phyloP scores from a whole-genome alignment of 2,113 vertebrate genomes.

The Hemibagrus wyckioides region DNA sequence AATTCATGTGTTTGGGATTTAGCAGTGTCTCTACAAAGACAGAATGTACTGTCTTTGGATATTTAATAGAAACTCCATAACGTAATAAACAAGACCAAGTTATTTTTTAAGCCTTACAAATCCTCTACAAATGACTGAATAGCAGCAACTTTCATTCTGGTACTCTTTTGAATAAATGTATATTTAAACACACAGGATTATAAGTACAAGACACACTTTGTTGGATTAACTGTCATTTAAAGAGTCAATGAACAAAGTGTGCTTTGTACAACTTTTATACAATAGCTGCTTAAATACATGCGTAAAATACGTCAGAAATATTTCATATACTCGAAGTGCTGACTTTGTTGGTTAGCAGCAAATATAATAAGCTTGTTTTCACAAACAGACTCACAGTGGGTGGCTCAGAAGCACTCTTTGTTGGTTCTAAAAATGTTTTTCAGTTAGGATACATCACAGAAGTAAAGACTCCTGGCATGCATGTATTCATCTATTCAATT shows the following conservation, averaged over 20 bases:
- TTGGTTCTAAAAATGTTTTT: not conserved
- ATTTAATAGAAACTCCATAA: not conserved
- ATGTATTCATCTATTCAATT: not conserved
- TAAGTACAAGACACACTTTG: conserved; percentile 2
- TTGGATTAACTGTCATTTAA: conserved; percentile 8
- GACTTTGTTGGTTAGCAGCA: conserved; percentile 20
- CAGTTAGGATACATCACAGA: not conserved
- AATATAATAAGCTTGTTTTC: conserved; percentile 3
- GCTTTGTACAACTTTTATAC: conserved; percentile 3
- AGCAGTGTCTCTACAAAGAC: not conserved
- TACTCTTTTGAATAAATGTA: conserved; percentile 11
- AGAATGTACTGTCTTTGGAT: not conserved
- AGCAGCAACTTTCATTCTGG: not conserved
- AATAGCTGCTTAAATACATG: conserved; percentile 11
- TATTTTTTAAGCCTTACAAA: not conserved
- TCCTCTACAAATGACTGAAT: conserved; percentile 1
- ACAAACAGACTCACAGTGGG: conserved; percentile 1
- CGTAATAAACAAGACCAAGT: not conserved
- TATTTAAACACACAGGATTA: not conserved
- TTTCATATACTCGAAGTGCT: not conserved
- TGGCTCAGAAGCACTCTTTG: not conserved
- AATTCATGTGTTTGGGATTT: not conserved
- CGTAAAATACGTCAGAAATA: conserved; percentile 7
- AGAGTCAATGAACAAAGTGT: conserved; percentile 16
- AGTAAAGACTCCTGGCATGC: not conserved